Conservation (phyloP, 1,140 invertebrate genomes). For the Drosophila biarmipes region DNA sequence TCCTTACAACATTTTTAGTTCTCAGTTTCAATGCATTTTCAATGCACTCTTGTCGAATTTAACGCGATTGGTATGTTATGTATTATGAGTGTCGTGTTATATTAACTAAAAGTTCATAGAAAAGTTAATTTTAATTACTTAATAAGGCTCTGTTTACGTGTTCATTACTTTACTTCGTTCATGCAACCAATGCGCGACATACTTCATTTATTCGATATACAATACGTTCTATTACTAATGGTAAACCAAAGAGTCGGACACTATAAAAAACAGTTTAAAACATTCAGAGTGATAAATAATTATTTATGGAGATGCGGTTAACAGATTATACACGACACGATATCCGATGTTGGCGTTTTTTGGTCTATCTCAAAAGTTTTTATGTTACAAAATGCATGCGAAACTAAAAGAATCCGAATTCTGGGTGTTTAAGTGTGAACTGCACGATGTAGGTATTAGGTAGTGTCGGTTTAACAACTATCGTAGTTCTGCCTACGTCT, state of each 20-base stretch:
- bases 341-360: conserved; percentile 28
- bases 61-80: conserved; percentile 50
- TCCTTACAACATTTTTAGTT: conserved; percentile 53
- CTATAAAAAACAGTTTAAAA: conserved; percentile 41
- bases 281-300: conserved; percentile 53
- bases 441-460: conserved; percentile 52
- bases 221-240: conserved; percentile 51
- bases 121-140: conserved; percentile 76
- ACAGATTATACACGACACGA: conserved; percentile 59
- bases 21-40: conserved; percentile 69
- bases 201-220: conserved; percentile 63
- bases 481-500: conserved; percentile 57
- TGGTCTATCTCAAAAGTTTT: conserved; percentile 53
- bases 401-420: conserved; percentile 25
- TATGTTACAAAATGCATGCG: conserved; percentile 40
- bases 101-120: conserved; percentile 73
- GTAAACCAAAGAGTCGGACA: conserved; percentile 43
- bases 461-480: conserved; percentile 63
- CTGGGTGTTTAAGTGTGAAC: conserved; percentile 18
- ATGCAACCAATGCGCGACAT: conserved; percentile 49
- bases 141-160: conserved; percentile 74
- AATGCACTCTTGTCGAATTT: conserved; percentile 66
- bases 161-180: conserved; percentile 51
- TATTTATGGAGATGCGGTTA: conserved; percentile 55
- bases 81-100: conserved; percentile 53